These are phyloP conservation scores for Callocephalon fimbriatum DNA, from an alignment of 2,113 vertebrate species.

Conservation along the genomic window DNA sequence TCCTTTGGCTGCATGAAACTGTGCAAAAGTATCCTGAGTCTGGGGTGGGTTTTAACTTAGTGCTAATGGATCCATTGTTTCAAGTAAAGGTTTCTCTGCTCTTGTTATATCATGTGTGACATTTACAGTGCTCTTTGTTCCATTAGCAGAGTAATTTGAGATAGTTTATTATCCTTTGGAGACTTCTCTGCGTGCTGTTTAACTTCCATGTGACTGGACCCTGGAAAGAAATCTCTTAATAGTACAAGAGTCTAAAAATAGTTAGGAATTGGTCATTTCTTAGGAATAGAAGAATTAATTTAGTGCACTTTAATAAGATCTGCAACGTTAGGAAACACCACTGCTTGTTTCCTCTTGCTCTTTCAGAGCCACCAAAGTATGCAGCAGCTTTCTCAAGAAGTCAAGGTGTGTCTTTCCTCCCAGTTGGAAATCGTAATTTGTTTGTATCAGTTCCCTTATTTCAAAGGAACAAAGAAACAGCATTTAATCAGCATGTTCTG, in stretches of 20 bases:
- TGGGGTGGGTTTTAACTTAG: background rate
- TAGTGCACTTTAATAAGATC: background rate
- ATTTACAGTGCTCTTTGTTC: slow-evolving; percentile 63
- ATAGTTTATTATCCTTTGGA: slow-evolving; percentile 51
- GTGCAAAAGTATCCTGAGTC: background rate
- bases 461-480: slow-evolving; percentile 2
- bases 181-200: slow-evolving; percentile 35
- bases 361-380: background rate
- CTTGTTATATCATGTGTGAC: slow-evolving; percentile 6
- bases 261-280: background rate
- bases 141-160: slow-evolving; percentile 66
- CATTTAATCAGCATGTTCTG: slow-evolving; percentile 40
- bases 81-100: background rate
- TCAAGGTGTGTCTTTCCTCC: background rate
- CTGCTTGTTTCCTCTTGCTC: background rate
- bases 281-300: slow-evolving; percentile 9
- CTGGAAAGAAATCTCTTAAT: background rate
- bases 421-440: slow-evolving; percentile 4
- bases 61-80: slow-evolving; percentile 57
- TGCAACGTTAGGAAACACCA: background rate
- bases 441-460: slow-evolving; percentile 30
- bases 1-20: background rate
- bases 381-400: background rate
- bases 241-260: background rate
- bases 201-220: slow-evolving; percentile 49